phyloP scores from a whole-genome alignment of 2,113 vertebrate species.

The Boleophthalmus pectinirostris region DNA sequence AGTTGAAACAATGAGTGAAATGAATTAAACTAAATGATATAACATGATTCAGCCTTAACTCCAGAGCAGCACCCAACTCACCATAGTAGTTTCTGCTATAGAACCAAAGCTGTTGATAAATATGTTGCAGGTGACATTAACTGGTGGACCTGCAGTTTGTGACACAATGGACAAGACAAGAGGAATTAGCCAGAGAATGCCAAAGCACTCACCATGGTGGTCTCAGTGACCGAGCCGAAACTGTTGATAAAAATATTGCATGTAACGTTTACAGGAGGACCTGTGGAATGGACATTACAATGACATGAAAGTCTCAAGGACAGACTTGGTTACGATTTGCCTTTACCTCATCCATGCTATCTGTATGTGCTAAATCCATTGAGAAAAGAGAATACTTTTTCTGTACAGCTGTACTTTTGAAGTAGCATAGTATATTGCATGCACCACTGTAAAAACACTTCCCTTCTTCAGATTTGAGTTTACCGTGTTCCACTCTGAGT shows the following conservation, averaged over 20 bases:
- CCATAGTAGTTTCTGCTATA: constrained; percentile 99
- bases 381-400: background rate
- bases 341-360: background rate
- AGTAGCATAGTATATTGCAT: background rate
- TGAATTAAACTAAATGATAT: background rate
- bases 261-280: constrained; percentile 97
- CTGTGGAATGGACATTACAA: constrained; percentile 92
- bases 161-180: constrained; percentile 77
- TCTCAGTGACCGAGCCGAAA: constrained; percentile 97
- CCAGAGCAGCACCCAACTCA: constrained; percentile 82
- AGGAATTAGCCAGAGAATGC: constrained; percentile 73
- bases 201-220: constrained; percentile 92
- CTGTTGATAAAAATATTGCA: constrained; percentile 99
- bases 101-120: constrained; percentile 99
- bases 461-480: too few relatives aligned
- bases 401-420: constrained; percentile 1
- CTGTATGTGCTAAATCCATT: background rate
- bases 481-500: background rate
- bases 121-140: constrained; percentile 99
- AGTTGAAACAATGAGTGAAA: constrained; percentile 17
- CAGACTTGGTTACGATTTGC: constrained; percentile 12
- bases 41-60: constrained; percentile 33
- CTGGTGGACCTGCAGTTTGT: constrained; percentile 96
- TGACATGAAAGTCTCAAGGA: constrained; percentile 60
- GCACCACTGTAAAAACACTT: background rate